Conservation (phyloP, 2,113 vertebrate genomes). For the Bungarus multicinctus region DNA sequence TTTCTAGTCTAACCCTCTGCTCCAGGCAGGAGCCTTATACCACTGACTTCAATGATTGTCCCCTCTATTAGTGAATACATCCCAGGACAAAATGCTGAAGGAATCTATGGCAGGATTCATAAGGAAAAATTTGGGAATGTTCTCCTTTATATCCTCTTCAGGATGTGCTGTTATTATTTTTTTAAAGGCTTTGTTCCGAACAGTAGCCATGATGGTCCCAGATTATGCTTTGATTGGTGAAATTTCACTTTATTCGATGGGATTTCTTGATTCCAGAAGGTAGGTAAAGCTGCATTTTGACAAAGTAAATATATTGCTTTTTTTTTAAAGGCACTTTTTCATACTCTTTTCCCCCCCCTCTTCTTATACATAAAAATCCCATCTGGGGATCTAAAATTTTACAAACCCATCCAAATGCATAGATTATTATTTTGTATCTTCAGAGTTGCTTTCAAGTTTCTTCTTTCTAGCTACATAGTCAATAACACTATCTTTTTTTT, state of each 20-base stretch:
- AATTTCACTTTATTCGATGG: slow-evolving; percentile 94
- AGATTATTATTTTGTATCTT: not conserved
- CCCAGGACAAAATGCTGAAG: not conserved
- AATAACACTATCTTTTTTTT: not conserved
- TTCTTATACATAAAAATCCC: not conserved
- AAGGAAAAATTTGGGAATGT: not conserved
- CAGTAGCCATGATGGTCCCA: slow-evolving; percentile 96
- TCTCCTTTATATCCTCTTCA: not conserved
- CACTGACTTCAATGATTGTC: not conserved
- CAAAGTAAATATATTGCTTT: not conserved
- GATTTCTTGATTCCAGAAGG: slow-evolving; percentile 92
- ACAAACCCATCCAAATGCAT: not conserved
- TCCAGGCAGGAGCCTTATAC: not conserved
- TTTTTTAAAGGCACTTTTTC: not conserved
- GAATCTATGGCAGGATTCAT: not conserved
- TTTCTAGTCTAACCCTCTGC: not conserved
- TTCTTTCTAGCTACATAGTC: not conserved
- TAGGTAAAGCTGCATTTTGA: slow-evolving; percentile 49
- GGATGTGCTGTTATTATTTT: slow-evolving; percentile 11
- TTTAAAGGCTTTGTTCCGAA: slow-evolving; percentile 84
- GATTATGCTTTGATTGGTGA: slow-evolving; percentile 93
- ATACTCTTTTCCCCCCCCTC: rapidly evolving
- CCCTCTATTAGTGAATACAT: not conserved
- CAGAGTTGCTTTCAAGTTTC: not conserved
- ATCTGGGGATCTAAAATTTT: not conserved